A percentile compares a stretch with the other conserved stretches of the same genome.
phyloP scores from a whole-genome alignment of 2,888 invertebrate genomes.

The Allophyes oxyacanthae region DNA sequence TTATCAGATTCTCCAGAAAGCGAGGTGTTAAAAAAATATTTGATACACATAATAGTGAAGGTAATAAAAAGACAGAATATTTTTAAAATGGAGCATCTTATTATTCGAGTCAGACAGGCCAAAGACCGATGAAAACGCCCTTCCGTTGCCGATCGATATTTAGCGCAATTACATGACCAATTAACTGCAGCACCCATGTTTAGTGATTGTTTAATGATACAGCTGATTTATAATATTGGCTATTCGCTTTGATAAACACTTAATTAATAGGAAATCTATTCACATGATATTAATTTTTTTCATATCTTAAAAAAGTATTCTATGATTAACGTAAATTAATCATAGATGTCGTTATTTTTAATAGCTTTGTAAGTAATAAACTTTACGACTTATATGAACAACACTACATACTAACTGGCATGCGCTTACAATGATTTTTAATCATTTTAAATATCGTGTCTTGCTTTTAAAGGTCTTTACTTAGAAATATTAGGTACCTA shows the following conservation, averaged over 20 bases:
- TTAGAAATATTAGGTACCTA: background rate
- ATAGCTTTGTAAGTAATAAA: no score
- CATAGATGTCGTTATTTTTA: no score
- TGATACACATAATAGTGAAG: constrained; percentile 28
- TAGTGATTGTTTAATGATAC: constrained; percentile 37
- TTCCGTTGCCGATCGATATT: constrained; percentile 26
- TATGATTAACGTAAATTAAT: no score
- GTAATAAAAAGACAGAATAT: constrained; percentile 7
- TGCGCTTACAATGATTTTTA: no score
- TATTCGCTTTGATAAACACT: constrained; percentile 17
- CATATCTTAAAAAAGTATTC: no score
- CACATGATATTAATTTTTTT: constrained; percentile 7
- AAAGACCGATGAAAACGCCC: constrained; percentile 29
- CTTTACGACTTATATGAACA: no score
- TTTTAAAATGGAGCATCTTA: constrained; percentile 16
- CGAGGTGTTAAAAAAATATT: constrained; percentile 23
- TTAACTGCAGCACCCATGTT: constrained; percentile 35
- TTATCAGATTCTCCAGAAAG: constrained; percentile 26
- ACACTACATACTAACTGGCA: no score
- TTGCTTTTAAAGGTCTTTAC: background rate
- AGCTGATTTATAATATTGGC: constrained; percentile 38
- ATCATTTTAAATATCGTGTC: background rate
- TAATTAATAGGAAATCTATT: constrained; percentile 24
- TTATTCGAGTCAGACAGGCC: constrained; percentile 25
- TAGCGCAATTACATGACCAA: constrained; percentile 42